A percentile compares a stretch with the other conserved stretches of the same genome.
These are phyloP conservation scores for Rhagonycha fulva DNA, from an alignment of 2,888 invertebrate species.

Conservation along the genomic window DNA sequence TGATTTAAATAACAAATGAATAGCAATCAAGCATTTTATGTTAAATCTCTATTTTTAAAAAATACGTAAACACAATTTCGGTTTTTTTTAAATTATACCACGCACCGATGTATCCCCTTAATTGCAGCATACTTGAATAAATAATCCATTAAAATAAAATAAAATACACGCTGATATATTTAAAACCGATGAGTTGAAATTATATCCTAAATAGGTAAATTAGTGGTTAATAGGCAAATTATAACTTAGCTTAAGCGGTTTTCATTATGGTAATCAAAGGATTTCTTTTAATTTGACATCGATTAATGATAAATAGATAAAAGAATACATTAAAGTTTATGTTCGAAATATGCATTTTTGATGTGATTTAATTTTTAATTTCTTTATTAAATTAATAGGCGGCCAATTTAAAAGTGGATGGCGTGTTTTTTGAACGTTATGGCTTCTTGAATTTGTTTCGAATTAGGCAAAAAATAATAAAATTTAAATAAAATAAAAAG, in stretches of 20 bases:
- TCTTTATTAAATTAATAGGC: neutral
- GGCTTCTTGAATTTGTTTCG: neutral
- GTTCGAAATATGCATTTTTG: neutral
- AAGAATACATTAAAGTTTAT: neutral
- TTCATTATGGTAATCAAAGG: slow-evolving; percentile 11
- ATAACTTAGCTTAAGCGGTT: slow-evolving; percentile 9
- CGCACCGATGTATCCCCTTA: slow-evolving; percentile 16
- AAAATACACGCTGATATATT: slow-evolving; percentile 13
- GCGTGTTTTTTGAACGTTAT: neutral
- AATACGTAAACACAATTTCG: slow-evolving; percentile 1
- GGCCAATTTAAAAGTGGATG: neutral
- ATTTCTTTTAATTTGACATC: slow-evolving; percentile 7
- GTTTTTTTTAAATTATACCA: slow-evolving; percentile 13
- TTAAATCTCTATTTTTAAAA: neutral
- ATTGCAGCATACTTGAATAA: slow-evolving; percentile 18
- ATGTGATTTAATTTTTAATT: neutral
- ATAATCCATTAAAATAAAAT: slow-evolving; percentile 2
- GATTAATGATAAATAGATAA: slow-evolving; percentile 2
- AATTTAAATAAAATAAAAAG: neutral
- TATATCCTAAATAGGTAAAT: slow-evolving; percentile 7
- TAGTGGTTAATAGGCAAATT: slow-evolving; percentile 11
- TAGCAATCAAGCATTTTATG: neutral
- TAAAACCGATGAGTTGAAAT: slow-evolving; percentile 8
- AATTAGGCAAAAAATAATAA: neutral
- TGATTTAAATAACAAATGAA: neutral